Evolutionary conservation across 1,140 invertebrate genomes (phyloP).

Genomic region (Ips nitidus): DNA sequence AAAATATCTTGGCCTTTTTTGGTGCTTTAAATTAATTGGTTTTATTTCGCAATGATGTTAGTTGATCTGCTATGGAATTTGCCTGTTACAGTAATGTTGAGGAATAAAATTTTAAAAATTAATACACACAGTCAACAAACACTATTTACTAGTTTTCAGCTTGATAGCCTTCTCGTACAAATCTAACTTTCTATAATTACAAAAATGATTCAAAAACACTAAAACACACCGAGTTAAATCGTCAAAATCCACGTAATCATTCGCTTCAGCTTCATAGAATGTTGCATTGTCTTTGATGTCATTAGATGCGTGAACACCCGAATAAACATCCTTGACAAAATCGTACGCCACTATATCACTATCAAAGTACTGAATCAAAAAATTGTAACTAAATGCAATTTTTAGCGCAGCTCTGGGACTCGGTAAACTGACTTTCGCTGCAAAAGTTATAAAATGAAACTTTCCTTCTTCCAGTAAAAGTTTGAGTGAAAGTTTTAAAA

Average conservation of each 20-base stretch:
- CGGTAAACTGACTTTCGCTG: neutral
- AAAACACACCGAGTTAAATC: neutral
- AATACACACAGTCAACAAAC: too few relatives aligned
- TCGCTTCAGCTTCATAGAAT: conserved; percentile 1
- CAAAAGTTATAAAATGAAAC: conserved; percentile 14
- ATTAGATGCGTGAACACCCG: too few relatives aligned
- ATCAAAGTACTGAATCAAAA: neutral
- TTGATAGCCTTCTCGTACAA: neutral
- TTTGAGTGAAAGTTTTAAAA: conserved; percentile 24
- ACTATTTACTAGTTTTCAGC: too few relatives aligned
- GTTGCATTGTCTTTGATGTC: neutral
- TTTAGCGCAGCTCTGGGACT: neutral
- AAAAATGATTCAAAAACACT: conserved; percentile 4
- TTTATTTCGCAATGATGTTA: too few relatives aligned
- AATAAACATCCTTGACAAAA: conserved; percentile 17
- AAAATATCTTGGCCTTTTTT: too few relatives aligned
- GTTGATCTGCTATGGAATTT: too few relatives aligned
- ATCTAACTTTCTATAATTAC: neutral
- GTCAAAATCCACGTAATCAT: conserved; percentile 2
- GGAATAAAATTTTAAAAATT: too few relatives aligned
- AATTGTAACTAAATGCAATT: conserved; percentile 6
- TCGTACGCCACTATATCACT: conserved; percentile 1
- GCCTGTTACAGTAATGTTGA: too few relatives aligned
- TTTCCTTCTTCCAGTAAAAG: conserved; percentile 12
- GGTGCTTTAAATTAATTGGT: too few relatives aligned